A percentile compares a stretch with the other conserved stretches of the same genome.
These are phyloP conservation scores for Brotula barbata DNA, from an alignment of 2,797 vertebrate genomes.

Conservation along the genomic window DNA sequence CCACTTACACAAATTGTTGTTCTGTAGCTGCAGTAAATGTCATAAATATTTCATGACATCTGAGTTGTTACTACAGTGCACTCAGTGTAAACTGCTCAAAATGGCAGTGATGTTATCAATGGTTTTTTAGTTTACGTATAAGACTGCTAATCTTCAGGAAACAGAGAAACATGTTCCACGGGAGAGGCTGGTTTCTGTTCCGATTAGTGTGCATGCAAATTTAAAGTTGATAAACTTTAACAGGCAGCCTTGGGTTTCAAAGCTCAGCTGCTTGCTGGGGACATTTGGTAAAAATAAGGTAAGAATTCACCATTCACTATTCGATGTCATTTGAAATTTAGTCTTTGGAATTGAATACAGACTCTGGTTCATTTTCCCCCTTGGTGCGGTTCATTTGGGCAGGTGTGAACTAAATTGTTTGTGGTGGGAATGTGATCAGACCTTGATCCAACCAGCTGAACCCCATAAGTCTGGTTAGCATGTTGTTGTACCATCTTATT, in stretches of 20 bases:
- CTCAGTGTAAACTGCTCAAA: slow-evolving; percentile 17
- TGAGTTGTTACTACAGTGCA: slow-evolving; percentile 5
- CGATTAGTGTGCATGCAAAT: not conserved
- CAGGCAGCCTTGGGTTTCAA: not conserved
- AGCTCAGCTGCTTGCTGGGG: not conserved
- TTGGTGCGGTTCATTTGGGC: too few species aligned
- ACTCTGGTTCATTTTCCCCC: too few species aligned
- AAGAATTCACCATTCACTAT: too few species aligned
- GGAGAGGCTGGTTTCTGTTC: not conserved
- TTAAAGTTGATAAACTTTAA: not conserved
- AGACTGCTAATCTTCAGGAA: too few species aligned
- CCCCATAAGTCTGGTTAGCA: too few species aligned
- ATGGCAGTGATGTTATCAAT: slow-evolving; percentile 11
- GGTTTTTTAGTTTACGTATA: too few species aligned
- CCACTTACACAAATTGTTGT: not conserved
- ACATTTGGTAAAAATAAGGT: not conserved
- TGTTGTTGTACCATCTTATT: too few species aligned
- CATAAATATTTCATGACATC: slow-evolving; percentile 19
- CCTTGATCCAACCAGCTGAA: too few species aligned
- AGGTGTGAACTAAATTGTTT: too few species aligned
- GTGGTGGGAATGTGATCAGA: too few species aligned
- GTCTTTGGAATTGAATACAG: too few species aligned
- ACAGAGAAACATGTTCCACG: slow-evolving; percentile 3
- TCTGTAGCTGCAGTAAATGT: not conserved
- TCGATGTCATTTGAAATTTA: too few species aligned